phyloP scores from a whole-genome alignment of 1,140 invertebrate species.

The Nixonia krombeini region DNA sequence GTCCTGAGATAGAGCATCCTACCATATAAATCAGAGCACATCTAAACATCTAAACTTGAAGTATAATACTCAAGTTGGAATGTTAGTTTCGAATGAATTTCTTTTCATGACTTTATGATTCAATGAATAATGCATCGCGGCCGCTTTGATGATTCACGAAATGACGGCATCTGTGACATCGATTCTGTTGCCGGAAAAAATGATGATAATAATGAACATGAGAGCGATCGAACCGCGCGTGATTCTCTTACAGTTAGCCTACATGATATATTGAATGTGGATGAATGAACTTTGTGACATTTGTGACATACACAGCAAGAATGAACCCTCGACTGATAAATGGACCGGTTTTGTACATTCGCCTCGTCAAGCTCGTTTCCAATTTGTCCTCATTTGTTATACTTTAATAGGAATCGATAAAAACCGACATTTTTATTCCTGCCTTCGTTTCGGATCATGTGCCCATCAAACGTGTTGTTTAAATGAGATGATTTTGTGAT shows the following conservation, averaged over 20 bases:
- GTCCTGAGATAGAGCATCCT: conserved; percentile 95
- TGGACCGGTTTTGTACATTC: no score
- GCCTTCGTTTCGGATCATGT: no score
- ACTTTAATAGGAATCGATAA: no score
- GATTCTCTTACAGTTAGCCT: conserved; percentile 50
- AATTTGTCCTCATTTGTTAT: no score
- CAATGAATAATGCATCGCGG: conserved; percentile 38
- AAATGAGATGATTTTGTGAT: no score
- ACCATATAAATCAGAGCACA: conserved; percentile 77
- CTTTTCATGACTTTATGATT: conserved; percentile 43
- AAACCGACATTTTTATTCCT: no score
- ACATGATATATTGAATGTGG: conserved; percentile 36
- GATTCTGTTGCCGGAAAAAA: conserved; percentile 20
- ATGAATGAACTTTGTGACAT: conserved; percentile 26
- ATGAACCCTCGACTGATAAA: conserved; percentile 23
- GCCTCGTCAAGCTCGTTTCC: no score
- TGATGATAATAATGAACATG: conserved; percentile 53
- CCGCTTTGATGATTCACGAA: conserved; percentile 27
- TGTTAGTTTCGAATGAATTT: conserved; percentile 65
- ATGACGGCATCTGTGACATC: conserved; percentile 6
- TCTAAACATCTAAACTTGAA: conserved; percentile 73
- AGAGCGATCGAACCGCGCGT: conserved; percentile 58
- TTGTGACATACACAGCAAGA: conserved; percentile 18
- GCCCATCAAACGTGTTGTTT: no score
- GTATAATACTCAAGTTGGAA: conserved; percentile 72